Evolutionary conservation across 2,888 invertebrate species (phyloP), one percentile per base, ranked within the genome.

Genomic region (Tigriopus californicus): DNA sequence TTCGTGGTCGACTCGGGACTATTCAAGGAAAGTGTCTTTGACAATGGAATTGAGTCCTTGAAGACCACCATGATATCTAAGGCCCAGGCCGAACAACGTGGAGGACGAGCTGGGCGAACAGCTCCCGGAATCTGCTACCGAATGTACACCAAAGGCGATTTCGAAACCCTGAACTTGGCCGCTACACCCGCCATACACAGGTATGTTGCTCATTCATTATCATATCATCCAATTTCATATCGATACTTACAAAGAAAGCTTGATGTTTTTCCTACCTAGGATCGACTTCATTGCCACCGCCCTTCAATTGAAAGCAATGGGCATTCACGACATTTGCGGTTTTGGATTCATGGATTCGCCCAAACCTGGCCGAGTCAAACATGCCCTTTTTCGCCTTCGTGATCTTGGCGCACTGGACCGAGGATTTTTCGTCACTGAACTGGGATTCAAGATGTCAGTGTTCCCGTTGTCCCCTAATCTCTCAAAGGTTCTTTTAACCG

Each of bases 321-420:
- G 98, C 25, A 98, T 98, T 66, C 97, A 98, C 70, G 97, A 98
- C 74, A 75, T 99, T 58, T 74, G 99, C 22, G 88, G 92, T 70
- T 99, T 99, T 71, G 97, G 98, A 75, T 99, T 99, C 75, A 99
- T 99, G 98, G 98, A 99, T 72, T 90, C 97, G 1, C 98, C 98
- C 22, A 95, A 97, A 0, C 90, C 92, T 20, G 94, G 97, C 74
- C 90, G 94, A 0, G 78, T 99, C 64, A 90, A 98, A 61, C 92
- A 94, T 82, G 98, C 98, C 15, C 75, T 99, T 65, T 95, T 97
- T 68, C 91, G 94, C 66, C 75, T 99, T 63, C 95, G 98, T 72
- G 95, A 94, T 5, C 76, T 99, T 2, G 62, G 63, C 42, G 98
- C 98, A 0, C 75, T 99, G 12, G 98, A 99, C 69, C 88, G 94